Evolutionary conservation across 1,140 invertebrate genomes (phyloP).

Genomic region (Manduca sexta): DNA sequence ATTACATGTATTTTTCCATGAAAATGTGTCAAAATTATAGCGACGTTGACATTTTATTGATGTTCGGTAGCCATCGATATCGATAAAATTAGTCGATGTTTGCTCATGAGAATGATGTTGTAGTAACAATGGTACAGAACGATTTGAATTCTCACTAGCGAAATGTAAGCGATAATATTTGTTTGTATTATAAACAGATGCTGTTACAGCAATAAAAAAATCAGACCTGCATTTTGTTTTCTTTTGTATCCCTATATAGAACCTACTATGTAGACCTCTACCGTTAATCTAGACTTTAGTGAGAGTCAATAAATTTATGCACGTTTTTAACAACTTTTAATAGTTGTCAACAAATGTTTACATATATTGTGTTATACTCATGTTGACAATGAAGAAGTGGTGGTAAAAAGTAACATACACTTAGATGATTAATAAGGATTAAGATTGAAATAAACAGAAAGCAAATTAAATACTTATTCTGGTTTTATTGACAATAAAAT

Average conservation of each 20-base stretch:
- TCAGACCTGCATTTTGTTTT: constrained; percentile 47
- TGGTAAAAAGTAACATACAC: too few species aligned
- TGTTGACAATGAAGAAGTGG: too few species aligned
- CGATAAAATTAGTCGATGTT: not conserved
- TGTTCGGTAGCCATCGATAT: not conserved
- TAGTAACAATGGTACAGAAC: constrained; percentile 39
- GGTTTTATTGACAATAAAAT: too few species aligned
- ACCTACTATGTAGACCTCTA: not conserved
- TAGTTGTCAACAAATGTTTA: too few species aligned
- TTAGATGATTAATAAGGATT: too few species aligned
- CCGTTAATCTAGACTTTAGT: too few species aligned
- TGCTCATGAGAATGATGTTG: constrained; percentile 9
- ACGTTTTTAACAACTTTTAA: too few species aligned
- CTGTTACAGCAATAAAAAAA: constrained; percentile 72
- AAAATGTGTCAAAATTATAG: not conserved
- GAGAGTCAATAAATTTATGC: too few species aligned
- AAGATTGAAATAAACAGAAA: too few species aligned
- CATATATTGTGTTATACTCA: too few species aligned
- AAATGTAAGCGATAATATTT: constrained; percentile 62
- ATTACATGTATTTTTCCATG: too few species aligned
- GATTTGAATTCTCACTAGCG: constrained; percentile 63
- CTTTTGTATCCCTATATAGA: constrained; percentile 14
- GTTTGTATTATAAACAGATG: constrained; percentile 68
- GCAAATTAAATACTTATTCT: too few species aligned
- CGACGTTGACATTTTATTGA: not conserved